Evolutionary conservation across 2,113 vertebrate species (phyloP).

Genomic region (Epinephelus lanceolatus): DNA sequence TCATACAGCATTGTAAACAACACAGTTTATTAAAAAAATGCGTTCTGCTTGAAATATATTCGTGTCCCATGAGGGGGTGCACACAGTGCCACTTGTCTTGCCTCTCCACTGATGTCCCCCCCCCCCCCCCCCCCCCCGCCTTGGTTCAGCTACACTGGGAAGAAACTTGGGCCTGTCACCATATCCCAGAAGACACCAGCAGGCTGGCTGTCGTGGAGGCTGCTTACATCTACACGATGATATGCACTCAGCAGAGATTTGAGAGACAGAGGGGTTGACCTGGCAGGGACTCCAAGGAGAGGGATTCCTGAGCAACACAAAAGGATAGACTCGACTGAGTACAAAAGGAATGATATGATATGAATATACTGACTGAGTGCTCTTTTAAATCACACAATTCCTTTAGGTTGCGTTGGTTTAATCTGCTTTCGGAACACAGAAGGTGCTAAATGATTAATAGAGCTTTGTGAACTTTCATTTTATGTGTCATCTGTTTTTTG

Average conservation of each 20-base stretch:
- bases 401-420: neutral
- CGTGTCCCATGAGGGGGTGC: constrained; percentile 25
- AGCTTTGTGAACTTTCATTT: constrained; percentile 8
- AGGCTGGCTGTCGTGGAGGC: constrained; percentile 42
- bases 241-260: constrained; percentile 39
- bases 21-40: neutral
- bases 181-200: constrained; percentile 49
- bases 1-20: neutral
- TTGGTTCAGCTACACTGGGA: constrained; percentile 3
- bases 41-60: constrained; percentile 29
- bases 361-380: too few relatives aligned
- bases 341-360: neutral
- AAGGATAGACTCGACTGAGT: neutral
- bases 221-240: constrained; percentile 59
- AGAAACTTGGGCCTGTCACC: constrained; percentile 42
- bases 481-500: neutral
- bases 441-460: constrained; percentile 3
- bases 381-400: neutral
- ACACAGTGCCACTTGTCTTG: constrained; percentile 29
- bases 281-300: neutral
- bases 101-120: neutral
- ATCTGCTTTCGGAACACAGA: neutral
- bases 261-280: constrained; percentile 37
- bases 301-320: constrained; percentile 13
- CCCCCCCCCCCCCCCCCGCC: constrained; percentile 25